Evolutionary conservation across 2,797 vertebrate genomes (phyloP).

Genomic region (Gymnothorax javanicus): DNA sequence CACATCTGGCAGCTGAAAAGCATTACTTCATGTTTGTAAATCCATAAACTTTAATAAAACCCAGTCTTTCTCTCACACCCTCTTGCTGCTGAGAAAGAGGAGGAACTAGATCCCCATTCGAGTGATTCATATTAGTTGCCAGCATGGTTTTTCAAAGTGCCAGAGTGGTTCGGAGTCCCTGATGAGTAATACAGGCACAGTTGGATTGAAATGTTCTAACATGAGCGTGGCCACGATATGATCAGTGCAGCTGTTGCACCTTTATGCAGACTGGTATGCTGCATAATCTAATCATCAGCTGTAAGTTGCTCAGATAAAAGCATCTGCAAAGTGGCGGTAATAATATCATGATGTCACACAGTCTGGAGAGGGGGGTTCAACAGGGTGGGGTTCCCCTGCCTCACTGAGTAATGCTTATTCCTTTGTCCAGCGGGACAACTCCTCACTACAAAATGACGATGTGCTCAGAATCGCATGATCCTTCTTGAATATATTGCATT

Average conservation of each 20-base stretch:
- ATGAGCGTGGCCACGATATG: no score
- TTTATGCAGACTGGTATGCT: no score
- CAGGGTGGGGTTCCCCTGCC: not conserved
- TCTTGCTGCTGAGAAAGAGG: not conserved
- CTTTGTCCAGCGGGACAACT: not conserved
- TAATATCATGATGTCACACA: no score
- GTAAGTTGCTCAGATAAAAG: no score
- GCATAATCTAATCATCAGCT: no score
- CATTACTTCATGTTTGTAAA: not conserved
- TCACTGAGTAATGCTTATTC: not conserved
- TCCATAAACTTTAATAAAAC: slow-evolving; percentile 3
- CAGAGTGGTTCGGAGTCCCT: not conserved
- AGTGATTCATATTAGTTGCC: not conserved
- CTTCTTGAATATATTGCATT: not conserved
- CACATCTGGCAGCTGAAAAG: slow-evolving; percentile 7
- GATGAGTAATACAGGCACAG: not conserved
- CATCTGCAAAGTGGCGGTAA: no score
- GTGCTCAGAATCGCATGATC: not conserved
- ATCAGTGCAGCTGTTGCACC: no score
- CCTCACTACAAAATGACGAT: not conserved
- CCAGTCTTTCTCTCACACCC: not conserved
- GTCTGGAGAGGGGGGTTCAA: not conserved
- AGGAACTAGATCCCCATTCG: not conserved
- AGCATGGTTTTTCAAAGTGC: not conserved
- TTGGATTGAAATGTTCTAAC: not conserved